phyloP scores from a whole-genome alignment of 2,888 invertebrate species.

The Drosophila multiciliata region DNA sequence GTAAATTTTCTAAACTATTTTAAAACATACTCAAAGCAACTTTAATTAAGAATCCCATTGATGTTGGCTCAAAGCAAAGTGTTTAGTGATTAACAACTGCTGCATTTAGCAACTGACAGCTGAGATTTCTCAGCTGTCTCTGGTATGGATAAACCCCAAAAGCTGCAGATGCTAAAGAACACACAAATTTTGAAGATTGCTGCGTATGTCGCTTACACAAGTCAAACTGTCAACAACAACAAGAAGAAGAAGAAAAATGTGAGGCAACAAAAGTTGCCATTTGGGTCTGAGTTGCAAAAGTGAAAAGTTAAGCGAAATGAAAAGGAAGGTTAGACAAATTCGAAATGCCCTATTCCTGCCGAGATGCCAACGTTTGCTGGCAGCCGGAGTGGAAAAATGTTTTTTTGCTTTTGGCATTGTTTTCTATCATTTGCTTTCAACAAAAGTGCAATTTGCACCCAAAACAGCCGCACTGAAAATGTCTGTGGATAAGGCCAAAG shows the following conservation, averaged over 20 bases:
- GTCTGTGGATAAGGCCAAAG: not conserved
- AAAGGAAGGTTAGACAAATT: constrained; percentile 64
- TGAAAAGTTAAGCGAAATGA: constrained; percentile 74
- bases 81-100: constrained; percentile 19
- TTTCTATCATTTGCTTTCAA: constrained; percentile 74
- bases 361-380: constrained; percentile 7
- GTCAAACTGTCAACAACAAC: constrained; percentile 71
- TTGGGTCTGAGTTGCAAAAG: constrained; percentile 50
- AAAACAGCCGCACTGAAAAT: constrained; percentile 58
- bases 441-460: constrained; percentile 82
- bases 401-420: constrained; percentile 71
- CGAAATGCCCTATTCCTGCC: constrained; percentile 30
- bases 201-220: constrained; percentile 60
- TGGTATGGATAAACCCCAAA: not conserved
- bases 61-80: not conserved
- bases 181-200: constrained; percentile 67
- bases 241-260: constrained; percentile 25
- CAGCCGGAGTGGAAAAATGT: constrained; percentile 58
- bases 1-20: too few relatives aligned
- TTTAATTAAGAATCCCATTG: not conserved
- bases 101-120: constrained; percentile 21
- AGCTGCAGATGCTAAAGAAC: constrained; percentile 29
- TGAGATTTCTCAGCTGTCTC: constrained; percentile 18
- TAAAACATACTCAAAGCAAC: not conserved
- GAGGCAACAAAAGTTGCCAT: constrained; percentile 38